Percentiles rank a stretch among this genome's conserved stretches.
Conservation (phyloP, 2,888 invertebrate species). For the Cremastobaeus sp. region DNA sequence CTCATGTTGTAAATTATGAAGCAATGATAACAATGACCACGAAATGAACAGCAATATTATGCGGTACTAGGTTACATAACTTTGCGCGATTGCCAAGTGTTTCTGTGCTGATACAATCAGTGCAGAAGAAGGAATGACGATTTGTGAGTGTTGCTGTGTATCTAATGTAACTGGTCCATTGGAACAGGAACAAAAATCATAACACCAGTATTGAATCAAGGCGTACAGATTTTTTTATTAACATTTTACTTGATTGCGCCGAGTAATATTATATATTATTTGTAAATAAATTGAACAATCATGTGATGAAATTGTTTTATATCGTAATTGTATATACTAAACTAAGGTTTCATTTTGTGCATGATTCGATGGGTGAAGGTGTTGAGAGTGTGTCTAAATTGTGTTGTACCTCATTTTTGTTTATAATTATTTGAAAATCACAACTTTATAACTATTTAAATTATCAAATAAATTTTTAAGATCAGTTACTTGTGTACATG, state of each 20-base stretch:
- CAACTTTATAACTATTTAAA: too few species aligned
- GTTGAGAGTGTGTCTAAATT: too few species aligned
- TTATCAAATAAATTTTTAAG: too few species aligned
- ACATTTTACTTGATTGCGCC: constrained; percentile 15
- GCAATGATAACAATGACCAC: neutral
- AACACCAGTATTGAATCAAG: constrained; percentile 26
- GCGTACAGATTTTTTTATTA: constrained; percentile 13
- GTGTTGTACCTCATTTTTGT: too few species aligned
- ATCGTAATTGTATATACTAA: constrained; percentile 37
- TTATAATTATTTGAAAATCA: too few species aligned
- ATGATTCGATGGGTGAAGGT: too few species aligned
- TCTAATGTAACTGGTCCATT: neutral
- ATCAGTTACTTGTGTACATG: too few species aligned
- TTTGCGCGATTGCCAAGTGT: too few species aligned
- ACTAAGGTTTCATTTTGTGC: constrained; percentile 3
- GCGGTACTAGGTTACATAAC: neutral
- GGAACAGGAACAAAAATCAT: neutral
- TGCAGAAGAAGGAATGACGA: too few species aligned
- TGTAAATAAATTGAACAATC: constrained; percentile 26
- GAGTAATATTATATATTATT: constrained; percentile 19
- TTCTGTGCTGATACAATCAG: too few species aligned
- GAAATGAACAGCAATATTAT: neutral
- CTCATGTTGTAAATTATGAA: neutral
- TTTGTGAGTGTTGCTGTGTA: too few species aligned
- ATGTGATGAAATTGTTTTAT: constrained; percentile 34